Percentiles rank a stretch among this genome's conserved stretches.
These are phyloP conservation scores for Aramus guarauna DNA, from an alignment of 2,113 vertebrate genomes.

Conservation along the genomic window DNA sequence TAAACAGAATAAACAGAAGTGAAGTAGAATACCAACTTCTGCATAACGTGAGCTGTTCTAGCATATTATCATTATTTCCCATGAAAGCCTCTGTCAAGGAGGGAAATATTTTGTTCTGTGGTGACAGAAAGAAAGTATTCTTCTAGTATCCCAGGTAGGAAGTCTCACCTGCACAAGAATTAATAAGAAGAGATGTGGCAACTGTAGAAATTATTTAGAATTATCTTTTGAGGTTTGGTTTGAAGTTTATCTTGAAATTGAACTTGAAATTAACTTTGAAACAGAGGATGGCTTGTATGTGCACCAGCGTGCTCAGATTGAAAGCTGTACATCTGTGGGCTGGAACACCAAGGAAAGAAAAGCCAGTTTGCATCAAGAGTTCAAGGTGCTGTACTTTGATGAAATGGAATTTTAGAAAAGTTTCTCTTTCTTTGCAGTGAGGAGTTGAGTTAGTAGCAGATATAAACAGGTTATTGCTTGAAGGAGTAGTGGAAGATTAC, in stretches of 20 bases:
- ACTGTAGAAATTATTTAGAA: neutral
- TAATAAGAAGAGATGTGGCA: neutral
- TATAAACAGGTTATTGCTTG: neutral
- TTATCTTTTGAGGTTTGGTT: neutral
- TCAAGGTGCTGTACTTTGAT: neutral
- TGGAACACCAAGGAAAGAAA: neutral
- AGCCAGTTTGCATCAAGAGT: neutral
- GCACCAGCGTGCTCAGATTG: neutral
- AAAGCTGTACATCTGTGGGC: neutral
- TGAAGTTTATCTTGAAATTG: neutral
- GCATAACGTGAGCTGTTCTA: neutral
- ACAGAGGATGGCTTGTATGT: neutral
- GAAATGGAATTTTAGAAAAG: neutral
- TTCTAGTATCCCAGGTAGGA: neutral
- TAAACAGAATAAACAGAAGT: neutral
- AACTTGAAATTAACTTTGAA: neutral
- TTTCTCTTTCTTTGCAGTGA: neutral
- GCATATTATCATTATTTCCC: neutral
- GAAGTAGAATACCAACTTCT: neutral
- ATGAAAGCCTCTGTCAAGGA: neutral
- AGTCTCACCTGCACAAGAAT: neutral
- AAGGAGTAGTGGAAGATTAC: neutral
- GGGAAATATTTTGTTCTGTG: neutral
- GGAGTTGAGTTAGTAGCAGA: neutral
- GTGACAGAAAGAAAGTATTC: neutral